Evolutionary conservation across 2,113 vertebrate genomes (phyloP).

Genomic region (Nesoenas mayeri): DNA sequence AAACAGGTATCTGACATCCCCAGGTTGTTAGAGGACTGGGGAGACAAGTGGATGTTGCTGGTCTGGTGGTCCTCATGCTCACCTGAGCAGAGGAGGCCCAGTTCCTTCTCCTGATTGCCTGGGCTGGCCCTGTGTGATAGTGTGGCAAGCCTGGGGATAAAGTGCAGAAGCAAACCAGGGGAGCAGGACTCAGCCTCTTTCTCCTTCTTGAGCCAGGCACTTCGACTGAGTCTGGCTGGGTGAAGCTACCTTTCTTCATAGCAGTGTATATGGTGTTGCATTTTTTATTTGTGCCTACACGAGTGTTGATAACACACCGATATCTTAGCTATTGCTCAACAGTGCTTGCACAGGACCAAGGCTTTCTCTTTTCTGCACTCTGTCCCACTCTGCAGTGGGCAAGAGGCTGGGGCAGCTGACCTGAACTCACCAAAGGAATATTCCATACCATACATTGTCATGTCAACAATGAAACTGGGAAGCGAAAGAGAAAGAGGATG

Average conservation of each 20-base stretch:
- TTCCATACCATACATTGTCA: too few relatives aligned
- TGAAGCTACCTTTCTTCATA: not conserved
- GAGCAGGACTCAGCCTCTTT: not conserved
- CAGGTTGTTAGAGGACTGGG: not conserved
- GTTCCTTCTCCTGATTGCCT: not conserved
- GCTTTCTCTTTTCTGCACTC: not conserved
- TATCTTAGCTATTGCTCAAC: not conserved
- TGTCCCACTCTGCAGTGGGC: not conserved
- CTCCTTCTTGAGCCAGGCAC: not conserved
- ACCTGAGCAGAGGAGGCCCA: not conserved
- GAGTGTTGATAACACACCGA: not conserved
- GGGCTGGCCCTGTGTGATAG: not conserved
- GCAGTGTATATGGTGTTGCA: accelerated
- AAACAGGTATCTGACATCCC: not conserved
- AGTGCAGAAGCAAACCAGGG: not conserved
- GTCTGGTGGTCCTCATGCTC: not conserved
- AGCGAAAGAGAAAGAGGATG: not conserved
- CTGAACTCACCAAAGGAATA: not conserved
- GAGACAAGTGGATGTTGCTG: not conserved
- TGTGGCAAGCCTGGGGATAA: not conserved
- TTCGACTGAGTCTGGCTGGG: not conserved
- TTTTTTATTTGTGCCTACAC: not conserved
- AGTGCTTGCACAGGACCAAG: not conserved
- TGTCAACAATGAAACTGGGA: not conserved
- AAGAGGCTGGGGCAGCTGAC: not conserved